Percentiles rank a stretch among this genome's conserved stretches.
These are phyloP conservation scores for Mesorhabditis sp. DNA, from an alignment of 2,888 invertebrate genomes.

Conservation along the genomic window DNA sequence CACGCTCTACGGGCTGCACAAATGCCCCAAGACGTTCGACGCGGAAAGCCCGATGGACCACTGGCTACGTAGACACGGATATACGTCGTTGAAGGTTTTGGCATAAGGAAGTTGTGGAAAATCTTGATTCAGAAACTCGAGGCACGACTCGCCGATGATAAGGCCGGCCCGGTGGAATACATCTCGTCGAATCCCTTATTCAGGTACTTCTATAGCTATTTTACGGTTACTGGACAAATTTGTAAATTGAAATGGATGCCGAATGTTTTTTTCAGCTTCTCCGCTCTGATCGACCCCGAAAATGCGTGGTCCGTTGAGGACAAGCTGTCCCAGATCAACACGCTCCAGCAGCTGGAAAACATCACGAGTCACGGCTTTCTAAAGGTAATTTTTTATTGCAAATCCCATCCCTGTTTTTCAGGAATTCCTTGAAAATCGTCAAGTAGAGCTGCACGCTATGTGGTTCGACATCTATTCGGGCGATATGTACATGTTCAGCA, in stretches of 20 bases:
- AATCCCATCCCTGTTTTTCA: conserved; percentile 12
- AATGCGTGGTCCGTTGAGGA: conserved; percentile 78
- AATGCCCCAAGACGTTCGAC: conserved; percentile 61
- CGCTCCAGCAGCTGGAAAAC: conserved; percentile 55
- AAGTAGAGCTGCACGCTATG: conserved; percentile 67
- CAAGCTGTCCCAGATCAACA: conserved; percentile 71
- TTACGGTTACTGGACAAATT: conserved; percentile 1
- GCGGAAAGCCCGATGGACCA: conserved; percentile 75
- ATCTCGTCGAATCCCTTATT: conserved; percentile 81
- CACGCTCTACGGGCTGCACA: conserved; percentile 77
- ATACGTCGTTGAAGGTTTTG: not conserved
- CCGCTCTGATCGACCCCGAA: conserved; percentile 89
- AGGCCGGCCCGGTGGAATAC: conserved; percentile 76
- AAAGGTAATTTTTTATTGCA: conserved; percentile 15
- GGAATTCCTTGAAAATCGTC: conserved; percentile 44
- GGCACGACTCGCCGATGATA: conserved; percentile 66
- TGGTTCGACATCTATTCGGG: conserved; percentile 88
- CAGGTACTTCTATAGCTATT: conserved; percentile 71
- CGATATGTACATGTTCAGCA: conserved; percentile 85
- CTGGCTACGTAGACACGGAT: conserved; percentile 75
- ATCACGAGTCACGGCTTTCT: conserved; percentile 55
- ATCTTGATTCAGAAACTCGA: conserved; percentile 63
- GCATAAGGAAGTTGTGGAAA: not conserved
- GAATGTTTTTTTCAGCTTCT: conserved; percentile 64
- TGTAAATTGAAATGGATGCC: not conserved